Evolutionary conservation across 1,140 invertebrate species (phyloP).

Genomic region (Ceratitis capitata): DNA sequence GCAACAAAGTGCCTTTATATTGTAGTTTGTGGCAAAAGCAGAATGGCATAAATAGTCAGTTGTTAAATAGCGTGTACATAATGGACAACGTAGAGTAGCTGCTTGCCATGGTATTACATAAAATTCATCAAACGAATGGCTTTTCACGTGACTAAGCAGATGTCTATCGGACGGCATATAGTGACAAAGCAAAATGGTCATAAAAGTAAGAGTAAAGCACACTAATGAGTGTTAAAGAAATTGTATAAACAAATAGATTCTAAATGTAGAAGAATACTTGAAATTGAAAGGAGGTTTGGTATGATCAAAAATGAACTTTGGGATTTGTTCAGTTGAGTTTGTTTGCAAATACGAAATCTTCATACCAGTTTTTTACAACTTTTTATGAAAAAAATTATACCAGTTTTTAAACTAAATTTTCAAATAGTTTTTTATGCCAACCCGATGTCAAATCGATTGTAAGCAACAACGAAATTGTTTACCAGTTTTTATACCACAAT

Average conservation of each 20-base stretch:
- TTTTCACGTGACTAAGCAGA: conserved; percentile 4
- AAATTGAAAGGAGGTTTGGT: too few relatives aligned
- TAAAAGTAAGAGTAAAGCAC: not conserved
- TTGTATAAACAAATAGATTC: too few relatives aligned
- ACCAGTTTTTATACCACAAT: too few relatives aligned
- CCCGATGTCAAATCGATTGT: too few relatives aligned
- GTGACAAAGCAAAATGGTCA: not conserved
- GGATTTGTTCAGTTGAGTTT: too few relatives aligned
- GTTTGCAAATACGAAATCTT: not conserved
- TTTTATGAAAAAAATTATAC: not conserved
- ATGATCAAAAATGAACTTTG: too few relatives aligned
- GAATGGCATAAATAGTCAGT: not conserved
- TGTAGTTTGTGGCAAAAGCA: not conserved
- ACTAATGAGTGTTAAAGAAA: too few relatives aligned
- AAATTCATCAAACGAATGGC: not conserved
- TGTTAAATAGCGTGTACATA: conserved; percentile 4
- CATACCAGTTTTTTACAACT: not conserved
- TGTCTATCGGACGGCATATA: too few relatives aligned
- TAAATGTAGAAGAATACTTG: too few relatives aligned
- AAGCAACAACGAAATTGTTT: too few relatives aligned
- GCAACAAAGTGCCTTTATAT: not conserved
- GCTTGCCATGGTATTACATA: too few relatives aligned
- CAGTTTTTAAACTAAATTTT: not conserved
- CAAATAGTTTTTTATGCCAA: too few relatives aligned
- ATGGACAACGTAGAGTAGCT: not conserved